Evolutionary conservation across 2,888 invertebrate genomes (phyloP).

Genomic region (Metacarcinus magister): DNA sequence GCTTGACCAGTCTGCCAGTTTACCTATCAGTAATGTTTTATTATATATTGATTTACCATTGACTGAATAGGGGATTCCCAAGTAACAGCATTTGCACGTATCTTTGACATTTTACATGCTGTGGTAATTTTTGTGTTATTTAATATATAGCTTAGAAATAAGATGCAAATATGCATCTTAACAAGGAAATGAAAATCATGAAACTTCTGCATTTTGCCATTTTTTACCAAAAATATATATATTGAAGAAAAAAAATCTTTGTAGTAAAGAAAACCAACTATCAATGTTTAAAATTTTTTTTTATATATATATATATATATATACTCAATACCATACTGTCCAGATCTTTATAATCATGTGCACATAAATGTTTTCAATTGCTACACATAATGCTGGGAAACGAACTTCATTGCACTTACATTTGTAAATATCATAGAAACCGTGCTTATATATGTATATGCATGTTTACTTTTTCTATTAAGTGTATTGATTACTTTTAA

Average conservation of each 20-base stretch:
- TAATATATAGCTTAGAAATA: background rate
- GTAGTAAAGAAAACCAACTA: background rate
- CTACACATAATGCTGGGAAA: background rate
- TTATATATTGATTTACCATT: background rate
- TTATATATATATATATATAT: conserved; percentile 27
- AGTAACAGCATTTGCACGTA: background rate
- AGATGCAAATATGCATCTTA: background rate
- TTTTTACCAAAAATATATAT: background rate
- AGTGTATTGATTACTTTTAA: background rate
- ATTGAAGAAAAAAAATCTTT: background rate
- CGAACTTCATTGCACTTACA: background rate
- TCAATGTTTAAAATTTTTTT: background rate
- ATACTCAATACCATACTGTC: background rate
- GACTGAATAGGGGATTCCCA: background rate
- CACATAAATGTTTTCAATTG: background rate
- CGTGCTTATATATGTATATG: background rate
- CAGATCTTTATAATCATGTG: background rate
- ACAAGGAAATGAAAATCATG: background rate
- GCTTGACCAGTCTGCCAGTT: background rate
- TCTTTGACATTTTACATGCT: background rate
- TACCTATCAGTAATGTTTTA: background rate
- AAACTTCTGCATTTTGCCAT: background rate
- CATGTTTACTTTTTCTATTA: background rate
- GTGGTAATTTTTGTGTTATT: background rate
- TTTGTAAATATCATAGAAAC: conserved; percentile 37